Evolutionary conservation across 2,797 vertebrate species (phyloP).

Genomic region (Brachymystax lenok): DNA sequence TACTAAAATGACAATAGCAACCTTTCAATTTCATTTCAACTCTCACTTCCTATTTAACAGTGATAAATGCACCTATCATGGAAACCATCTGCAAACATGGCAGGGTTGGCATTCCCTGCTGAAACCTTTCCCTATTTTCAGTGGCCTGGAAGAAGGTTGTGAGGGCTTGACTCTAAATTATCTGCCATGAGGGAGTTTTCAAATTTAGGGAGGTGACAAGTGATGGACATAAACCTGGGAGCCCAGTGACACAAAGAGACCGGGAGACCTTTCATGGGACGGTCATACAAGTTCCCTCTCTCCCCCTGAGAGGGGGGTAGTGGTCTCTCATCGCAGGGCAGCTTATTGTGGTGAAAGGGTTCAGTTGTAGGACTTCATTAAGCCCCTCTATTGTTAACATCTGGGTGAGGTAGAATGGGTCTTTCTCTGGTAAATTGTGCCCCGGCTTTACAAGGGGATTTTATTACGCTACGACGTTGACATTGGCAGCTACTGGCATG

Average conservation of each 20-base stretch:
- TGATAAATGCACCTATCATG: background rate
- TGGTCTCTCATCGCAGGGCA: conserved; percentile 69
- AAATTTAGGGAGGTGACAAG: conserved; percentile 51
- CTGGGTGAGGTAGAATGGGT: conserved; percentile 77
- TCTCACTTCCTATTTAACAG: background rate
- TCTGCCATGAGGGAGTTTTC: conserved; percentile 20
- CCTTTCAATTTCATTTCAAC: background rate
- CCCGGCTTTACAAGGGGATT: conserved; percentile 76
- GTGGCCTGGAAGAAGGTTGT: background rate
- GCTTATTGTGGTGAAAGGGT: conserved; percentile 70
- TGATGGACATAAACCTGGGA: conserved; percentile 63
- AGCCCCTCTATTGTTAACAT: conserved; percentile 83
- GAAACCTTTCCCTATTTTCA: background rate
- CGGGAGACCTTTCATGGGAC: conserved; percentile 41
- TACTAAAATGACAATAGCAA: background rate
- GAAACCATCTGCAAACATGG: background rate
- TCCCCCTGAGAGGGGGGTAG: conserved; percentile 18
- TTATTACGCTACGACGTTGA: conserved; percentile 78
- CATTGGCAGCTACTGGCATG: conserved; percentile 75
- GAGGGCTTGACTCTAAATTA: background rate
- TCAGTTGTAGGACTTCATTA: conserved; percentile 79
- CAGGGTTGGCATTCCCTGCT: background rate
- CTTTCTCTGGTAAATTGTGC: conserved; percentile 77
- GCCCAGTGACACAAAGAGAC: conserved; percentile 29
- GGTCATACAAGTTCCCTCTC: conserved; percentile 49